phyloP scores from a whole-genome alignment of 37 sponge, comb jelly and placozoan species.

The Beroe forskalii region DNA sequence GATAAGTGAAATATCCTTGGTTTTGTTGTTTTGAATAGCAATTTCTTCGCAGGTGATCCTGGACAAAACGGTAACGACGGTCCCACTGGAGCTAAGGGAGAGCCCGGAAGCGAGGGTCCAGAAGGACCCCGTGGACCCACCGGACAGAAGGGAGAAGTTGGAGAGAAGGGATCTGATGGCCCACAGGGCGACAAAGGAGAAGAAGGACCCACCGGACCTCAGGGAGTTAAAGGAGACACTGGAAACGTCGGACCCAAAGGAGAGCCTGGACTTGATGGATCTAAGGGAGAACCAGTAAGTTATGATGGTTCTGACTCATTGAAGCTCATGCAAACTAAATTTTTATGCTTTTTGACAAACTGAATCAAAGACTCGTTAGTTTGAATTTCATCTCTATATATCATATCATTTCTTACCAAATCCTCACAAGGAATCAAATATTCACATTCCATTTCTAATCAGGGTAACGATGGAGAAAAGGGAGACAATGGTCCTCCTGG shows the following conservation, averaged over 20 bases:
- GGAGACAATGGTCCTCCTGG: conserved; percentile 18
- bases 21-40: neutral
- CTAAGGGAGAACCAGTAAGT: conserved; percentile 8
- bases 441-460: too few species aligned
- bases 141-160: conserved; percentile 47
- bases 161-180: conserved; percentile 51
- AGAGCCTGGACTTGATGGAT: conserved; percentile 17
- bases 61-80: conserved; percentile 33
- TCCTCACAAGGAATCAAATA: neutral
- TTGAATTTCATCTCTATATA: too few species aligned
- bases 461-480: neutral
- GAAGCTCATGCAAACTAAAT: neutral
- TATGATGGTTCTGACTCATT: conserved; percentile 41
- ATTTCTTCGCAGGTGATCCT: conserved; percentile 49
- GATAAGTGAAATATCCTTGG: too few species aligned
- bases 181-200: neutral
- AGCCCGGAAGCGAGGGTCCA: conserved; percentile 1
- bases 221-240: neutral
- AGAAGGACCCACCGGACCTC: neutral
- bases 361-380: neutral
- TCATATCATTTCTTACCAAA: too few species aligned
- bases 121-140: neutral
- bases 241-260: conserved; percentile 25
- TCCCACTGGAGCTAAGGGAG: conserved; percentile 6
- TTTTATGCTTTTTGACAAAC: neutral